These are phyloP conservation scores for Amiota communis DNA, from an alignment of 2,888 invertebrate genomes.

Conservation along the genomic window DNA sequence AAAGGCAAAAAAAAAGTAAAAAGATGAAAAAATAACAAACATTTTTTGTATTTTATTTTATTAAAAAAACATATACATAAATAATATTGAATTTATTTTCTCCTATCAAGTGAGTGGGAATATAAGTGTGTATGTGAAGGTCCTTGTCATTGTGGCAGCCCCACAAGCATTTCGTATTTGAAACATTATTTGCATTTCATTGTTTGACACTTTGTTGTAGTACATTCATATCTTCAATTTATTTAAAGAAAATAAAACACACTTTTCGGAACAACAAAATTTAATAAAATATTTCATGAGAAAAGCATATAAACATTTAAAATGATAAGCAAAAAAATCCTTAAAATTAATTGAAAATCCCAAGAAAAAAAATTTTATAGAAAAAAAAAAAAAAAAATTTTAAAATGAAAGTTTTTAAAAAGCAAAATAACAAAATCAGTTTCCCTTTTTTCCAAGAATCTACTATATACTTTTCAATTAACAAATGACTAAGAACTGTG, in stretches of 20 bases:
- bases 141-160: constrained; percentile 14
- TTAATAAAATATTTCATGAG: constrained; percentile 44
- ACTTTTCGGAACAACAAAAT: constrained; percentile 54
- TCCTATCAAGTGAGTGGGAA: constrained; percentile 41
- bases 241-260: not conserved
- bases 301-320: not conserved
- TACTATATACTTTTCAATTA: constrained; percentile 33
- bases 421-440: too few species aligned
- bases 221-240: constrained; percentile 33
- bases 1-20: not conserved
- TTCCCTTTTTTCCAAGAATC: not conserved
- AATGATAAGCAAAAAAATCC: constrained; percentile 11
- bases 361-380: constrained; percentile 45
- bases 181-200: not conserved
- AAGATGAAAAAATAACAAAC: constrained; percentile 48
- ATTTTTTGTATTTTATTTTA: constrained; percentile 24
- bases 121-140: constrained; percentile 33
- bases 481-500: constrained; percentile 26
- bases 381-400: not conserved
- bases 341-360: constrained; percentile 59
- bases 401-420: not conserved
- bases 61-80: constrained; percentile 56
- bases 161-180: constrained; percentile 45
- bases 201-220: constrained; percentile 53
- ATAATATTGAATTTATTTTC: constrained; percentile 59